Evolutionary conservation across 2,888 invertebrate genomes (phyloP), one percentile per base, ranked within the genome.

Genomic region (Ashinkailepas kermadecensis): DNA sequence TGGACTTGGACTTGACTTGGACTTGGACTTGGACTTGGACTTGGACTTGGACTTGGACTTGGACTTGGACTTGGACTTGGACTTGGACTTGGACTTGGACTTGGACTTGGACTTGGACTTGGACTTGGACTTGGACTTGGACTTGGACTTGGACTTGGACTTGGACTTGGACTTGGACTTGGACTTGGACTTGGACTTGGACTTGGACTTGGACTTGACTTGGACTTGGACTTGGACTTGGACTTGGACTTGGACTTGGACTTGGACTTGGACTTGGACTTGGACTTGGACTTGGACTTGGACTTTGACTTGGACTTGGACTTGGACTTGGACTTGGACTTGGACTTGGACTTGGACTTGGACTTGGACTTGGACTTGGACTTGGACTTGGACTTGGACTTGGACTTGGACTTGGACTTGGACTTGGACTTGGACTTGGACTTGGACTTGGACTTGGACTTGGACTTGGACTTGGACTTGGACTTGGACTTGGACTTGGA

Each of bases 1-100:
- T 65, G 65, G 65, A 65, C 65, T 65, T 65, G 65, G 65, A 65
- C n/a, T n/a, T n/a, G n/a, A n/a, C n/a, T n/a, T n/a, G n/a, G n/a
- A n/a, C n/a, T n/a, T n/a, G n/a, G n/a, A n/a, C n/a, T 15, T 65
- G 65, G 65, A 65, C 65, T 65, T 65, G 65, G 65, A 65, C 65
- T 65, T 65, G 65, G 65, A 65, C 65, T 65, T 65, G 65, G 65
- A 65, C 65, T 65, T 65, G 65, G 65, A 65, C 65, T 65, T 65
- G 65, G 65, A 65, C 65, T 65, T 65, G 65, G 65, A 65, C 65
- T 65, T 65, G 65, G 65, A 65, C 65, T 65, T 65, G 65, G 65
- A 65, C 65, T 65, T 65, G 65, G 65, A 65, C 65, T 65, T 65
- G 65, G 65, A 65, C 65, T 65, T 65, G 65, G 65, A 65, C 65